Conservation (phyloP, 2,797 vertebrate species). For the Sebastes minor region DNA sequence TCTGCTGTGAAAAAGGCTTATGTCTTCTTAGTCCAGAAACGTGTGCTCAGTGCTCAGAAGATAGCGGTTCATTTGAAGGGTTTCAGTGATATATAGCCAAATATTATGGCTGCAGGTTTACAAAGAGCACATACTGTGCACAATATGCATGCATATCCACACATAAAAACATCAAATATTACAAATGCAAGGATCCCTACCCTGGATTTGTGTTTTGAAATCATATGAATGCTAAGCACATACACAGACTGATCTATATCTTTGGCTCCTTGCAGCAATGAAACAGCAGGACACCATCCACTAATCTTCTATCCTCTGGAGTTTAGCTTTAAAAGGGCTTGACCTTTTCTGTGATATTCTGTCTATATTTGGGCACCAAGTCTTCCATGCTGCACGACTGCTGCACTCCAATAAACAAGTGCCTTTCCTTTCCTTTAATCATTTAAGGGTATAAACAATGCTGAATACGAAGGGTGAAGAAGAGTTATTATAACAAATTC, state of each 20-base stretch:
- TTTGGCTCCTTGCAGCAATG: neutral
- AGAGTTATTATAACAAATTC: neutral
- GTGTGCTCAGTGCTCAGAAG: neutral
- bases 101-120: neutral
- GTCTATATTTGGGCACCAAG: slow-evolving; percentile 8
- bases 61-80: neutral
- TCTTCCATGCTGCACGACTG: neutral
- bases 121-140: neutral
- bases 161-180: neutral
- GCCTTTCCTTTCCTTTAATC: neutral
- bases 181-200: neutral
- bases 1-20: no score
- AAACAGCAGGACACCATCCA: neutral
- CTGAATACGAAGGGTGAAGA: neutral
- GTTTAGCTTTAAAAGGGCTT: slow-evolving; percentile 14
- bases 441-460: neutral
- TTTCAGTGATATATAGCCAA: neutral
- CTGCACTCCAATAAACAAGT: neutral
- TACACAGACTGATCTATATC: neutral
- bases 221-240: neutral
- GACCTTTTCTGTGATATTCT: slow-evolving; percentile 14
- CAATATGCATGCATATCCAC: neutral
- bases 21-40: neutral
- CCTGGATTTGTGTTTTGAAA: neutral
- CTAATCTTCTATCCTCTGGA: slow-evolving; percentile 20